Evolutionary conservation across 2,888 invertebrate species (phyloP), one percentile per base, ranked within the genome.

Genomic region (Callyntrura guangdongensis): DNA sequence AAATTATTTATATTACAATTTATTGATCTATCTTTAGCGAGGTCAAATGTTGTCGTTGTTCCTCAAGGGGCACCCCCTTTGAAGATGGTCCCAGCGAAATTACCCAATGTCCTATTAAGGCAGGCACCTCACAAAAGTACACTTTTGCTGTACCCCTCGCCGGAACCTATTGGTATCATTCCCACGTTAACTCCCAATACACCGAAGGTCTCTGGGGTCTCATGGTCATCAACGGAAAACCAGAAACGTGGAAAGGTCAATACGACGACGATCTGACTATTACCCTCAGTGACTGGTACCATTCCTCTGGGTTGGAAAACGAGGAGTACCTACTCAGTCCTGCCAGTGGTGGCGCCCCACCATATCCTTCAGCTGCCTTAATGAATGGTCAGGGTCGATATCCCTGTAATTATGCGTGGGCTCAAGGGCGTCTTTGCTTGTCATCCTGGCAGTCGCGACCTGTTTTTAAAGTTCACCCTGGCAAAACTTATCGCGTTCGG

Each of bases 181-280:
- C 91, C 49, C 93, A 93, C 79, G 87, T 82, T 0, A 89, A 81
- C 14, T 85, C 86, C 49, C 93, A 93, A 69, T 93, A 93, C 82
- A 92, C 92, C 20, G 92, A 92, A 82, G 93, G 93, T 5, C 77
- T 92, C 8, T 93, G 92, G 92, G 93, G 93, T 2, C 77, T 90
- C 1, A 5, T 93, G 17, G 90, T 93, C 2, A 67, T 93, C 9
- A 47, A 69, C 0, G 59, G 45, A 8, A 47, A n/a, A 0, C 83
- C 47, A 45, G 92, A 92, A 86, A 59, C 64, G 2, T 56, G 17
- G n/a, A 59, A 11, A 9, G 47, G 67, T 17, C 17, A 61, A 0
- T 93, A 92, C 61, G 92, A 93, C 27, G 92, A 85, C 0, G 92
- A 93, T 27, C 27, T 93, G n/a, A 8, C 89, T 0, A 72, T 93